phyloP scores from a whole-genome alignment of 2,888 invertebrate species.

The Thalpophila matura region DNA sequence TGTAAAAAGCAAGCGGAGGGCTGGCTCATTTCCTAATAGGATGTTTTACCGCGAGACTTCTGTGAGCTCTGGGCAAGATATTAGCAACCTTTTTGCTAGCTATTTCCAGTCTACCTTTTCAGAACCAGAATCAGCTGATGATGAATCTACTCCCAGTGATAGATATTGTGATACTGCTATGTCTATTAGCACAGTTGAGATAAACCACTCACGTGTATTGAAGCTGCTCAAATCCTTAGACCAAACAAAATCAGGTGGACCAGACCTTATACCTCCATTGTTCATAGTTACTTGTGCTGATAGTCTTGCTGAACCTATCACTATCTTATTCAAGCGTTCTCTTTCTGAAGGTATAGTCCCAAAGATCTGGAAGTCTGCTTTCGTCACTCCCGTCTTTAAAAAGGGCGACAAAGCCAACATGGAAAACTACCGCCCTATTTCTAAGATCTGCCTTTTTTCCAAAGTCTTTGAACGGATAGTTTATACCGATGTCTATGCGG shows the following conservation, averaged over 20 bases:
- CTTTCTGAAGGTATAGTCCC: constrained; percentile 2
- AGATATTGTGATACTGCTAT: background rate
- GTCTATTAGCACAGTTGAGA: background rate
- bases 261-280: constrained; percentile 6
- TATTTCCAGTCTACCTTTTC: background rate
- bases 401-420: constrained; percentile 7
- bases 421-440: constrained; percentile 17
- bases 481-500: constrained; percentile 6
- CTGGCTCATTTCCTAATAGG: constrained; percentile 9
- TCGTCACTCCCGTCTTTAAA: constrained; percentile 12
- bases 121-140: background rate
- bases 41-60: constrained; percentile 1
- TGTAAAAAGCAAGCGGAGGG: background rate
- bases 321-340: constrained; percentile 5
- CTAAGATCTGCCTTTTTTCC: constrained; percentile 4
- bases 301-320: background rate
- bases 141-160: background rate
- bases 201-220: constrained; percentile 1
- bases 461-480: constrained; percentile 15
- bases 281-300: constrained; percentile 2
- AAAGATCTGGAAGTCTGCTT: constrained; percentile 12
- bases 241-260: constrained; percentile 2
- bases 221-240: constrained; percentile 6
- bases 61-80: constrained; percentile 1
- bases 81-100: constrained; percentile 1